Evolutionary conservation across 2,113 vertebrate species (phyloP).

Genomic region (Todiramphus saurophagus): DNA sequence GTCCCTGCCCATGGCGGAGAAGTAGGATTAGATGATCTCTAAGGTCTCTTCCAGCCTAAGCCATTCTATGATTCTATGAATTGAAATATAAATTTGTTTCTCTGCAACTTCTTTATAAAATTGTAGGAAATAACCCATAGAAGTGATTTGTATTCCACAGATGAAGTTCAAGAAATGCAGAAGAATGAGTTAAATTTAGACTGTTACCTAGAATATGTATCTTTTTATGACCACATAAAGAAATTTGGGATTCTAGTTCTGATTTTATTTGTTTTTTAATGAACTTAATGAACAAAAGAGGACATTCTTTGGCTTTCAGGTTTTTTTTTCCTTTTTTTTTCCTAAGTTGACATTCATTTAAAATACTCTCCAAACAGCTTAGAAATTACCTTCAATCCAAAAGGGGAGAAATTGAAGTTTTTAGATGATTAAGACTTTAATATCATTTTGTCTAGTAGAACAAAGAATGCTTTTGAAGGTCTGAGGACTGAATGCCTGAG

Average conservation of each 20-base stretch:
- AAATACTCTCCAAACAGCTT: neutral
- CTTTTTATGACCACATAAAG: neutral
- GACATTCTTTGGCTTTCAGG: neutral
- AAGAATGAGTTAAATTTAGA: neutral
- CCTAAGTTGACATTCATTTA: neutral
- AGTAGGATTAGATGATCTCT: too few relatives aligned
- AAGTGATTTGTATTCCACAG: neutral
- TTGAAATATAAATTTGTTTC: neutral
- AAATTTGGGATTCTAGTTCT: neutral
- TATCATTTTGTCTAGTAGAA: neutral
- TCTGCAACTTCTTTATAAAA: neutral
- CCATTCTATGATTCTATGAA: too few relatives aligned
- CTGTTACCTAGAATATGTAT: neutral
- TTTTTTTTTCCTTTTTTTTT: neutral
- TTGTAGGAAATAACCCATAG: neutral
- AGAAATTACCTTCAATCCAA: neutral
- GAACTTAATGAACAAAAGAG: neutral
- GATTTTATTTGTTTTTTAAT: neutral
- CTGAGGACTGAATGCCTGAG: neutral
- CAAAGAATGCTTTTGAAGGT: neutral
- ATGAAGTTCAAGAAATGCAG: neutral
- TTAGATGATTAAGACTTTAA: neutral
- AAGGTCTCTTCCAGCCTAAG: too few relatives aligned
- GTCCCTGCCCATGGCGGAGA: too few relatives aligned
- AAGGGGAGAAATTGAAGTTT: neutral